phyloP scores from a whole-genome alignment of 2,113 vertebrate species.

The Pandion haliaetus region DNA sequence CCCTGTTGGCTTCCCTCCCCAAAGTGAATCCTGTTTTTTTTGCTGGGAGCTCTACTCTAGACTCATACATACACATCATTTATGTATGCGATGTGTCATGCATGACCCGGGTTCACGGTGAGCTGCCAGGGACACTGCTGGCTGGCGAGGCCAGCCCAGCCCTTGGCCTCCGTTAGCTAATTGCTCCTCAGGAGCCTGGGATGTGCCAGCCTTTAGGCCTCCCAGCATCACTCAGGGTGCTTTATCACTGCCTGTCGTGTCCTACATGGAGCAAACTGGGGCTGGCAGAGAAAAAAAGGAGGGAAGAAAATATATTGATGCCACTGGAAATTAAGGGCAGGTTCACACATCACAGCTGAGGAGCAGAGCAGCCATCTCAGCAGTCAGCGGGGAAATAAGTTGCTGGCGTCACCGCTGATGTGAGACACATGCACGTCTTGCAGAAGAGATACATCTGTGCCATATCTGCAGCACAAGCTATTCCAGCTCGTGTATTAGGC shows the following conservation, averaged over 20 bases:
- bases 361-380: not conserved
- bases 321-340: not conserved
- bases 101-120: not conserved
- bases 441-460: not conserved
- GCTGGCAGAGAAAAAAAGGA: not conserved
- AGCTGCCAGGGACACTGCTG: not conserved
- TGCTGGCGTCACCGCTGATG: constrained; percentile 43
- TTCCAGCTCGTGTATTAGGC: not conserved
- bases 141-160: not conserved
- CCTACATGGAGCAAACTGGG: not conserved
- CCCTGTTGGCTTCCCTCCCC: not conserved
- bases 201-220: not conserved
- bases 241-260: not conserved
- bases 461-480: not conserved
- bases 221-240: not conserved
- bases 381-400: constrained; percentile 50
- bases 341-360: not conserved
- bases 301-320: not conserved
- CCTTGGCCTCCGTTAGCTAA: not conserved
- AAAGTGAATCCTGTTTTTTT: rapidly evolving
- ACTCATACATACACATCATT: not conserved
- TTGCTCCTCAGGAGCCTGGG: not conserved
- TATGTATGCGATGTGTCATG: not conserved
- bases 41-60: not conserved
- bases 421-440: not conserved